Evolutionary conservation across 2,888 invertebrate species (phyloP), one percentile per base, ranked within the genome.

Genomic region (Eupithecia subfuscata): DNA sequence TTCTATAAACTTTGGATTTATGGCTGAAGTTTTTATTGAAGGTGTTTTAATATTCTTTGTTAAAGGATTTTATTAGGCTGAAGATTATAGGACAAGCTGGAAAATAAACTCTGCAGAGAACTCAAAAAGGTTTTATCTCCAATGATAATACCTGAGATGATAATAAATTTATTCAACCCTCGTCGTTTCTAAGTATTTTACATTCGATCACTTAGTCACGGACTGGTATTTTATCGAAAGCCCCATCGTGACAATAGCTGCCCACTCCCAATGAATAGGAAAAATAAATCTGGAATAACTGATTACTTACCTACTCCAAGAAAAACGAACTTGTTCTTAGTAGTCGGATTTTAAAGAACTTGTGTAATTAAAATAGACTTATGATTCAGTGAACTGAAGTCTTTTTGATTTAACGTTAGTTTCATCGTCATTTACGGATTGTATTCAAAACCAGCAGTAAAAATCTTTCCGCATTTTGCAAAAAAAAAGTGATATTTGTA

Each of bases 11-110:
- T 75, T 69, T 68, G 70, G 69, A 77, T 77, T 77, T 73, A 77
- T 40, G 30, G 68, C 45, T 11, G 11, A 77, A 77, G 75, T 77
- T 77, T 77, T 75, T 73, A 77, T 75, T 77, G 70, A 67, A 77
- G 72, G 65, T 72, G 74, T 77, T 77, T 74, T 77, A 75, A 72
- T 72, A 77, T 72, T 77, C 77, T 77, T 77, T 74, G 76, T 64
- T 43, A 75, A 72, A 77, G 74, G 74, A 71, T 72, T 77, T 77
- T 77, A 77, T 77, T 65, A 64, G 16, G 30, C 70, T 43, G 40
- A 37, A 48, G 30, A 71, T 69, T 63, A 64, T 18, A 68, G n/a
- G 22, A 22, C 64, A 34, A 64, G 16, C 64, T 56, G 56, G 18
- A 64, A 3, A 64, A 34, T 64, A 64, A 64, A 64, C 30, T 34